Evolutionary conservation across 2,797 vertebrate genomes (phyloP).

Genomic region (Tadarida brasiliensis): DNA sequence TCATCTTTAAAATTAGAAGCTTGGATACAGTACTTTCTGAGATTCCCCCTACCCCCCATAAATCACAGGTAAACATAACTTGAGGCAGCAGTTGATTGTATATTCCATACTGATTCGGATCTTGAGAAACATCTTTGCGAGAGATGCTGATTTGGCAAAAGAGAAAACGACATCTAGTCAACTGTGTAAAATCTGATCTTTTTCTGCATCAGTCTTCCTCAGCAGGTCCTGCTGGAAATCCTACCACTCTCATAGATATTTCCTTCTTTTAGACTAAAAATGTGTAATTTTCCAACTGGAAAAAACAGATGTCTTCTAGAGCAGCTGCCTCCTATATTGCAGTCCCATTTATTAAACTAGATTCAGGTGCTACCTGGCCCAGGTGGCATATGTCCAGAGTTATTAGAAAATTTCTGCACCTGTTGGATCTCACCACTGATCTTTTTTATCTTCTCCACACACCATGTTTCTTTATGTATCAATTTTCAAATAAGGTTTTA

Average conservation of each 20-base stretch:
- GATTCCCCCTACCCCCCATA: neutral
- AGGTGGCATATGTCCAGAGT: neutral
- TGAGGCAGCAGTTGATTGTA: neutral
- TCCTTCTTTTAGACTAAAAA: constrained; percentile 26
- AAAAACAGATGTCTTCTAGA: neutral
- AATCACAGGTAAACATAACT: neutral
- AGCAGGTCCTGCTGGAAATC: neutral
- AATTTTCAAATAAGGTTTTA: constrained; percentile 5
- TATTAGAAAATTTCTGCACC: neutral
- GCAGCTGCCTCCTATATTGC: neutral
- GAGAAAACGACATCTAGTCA: neutral
- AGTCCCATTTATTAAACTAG: neutral
- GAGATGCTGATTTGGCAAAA: constrained; percentile 48
- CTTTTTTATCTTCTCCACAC: neutral
- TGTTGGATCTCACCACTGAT: neutral
- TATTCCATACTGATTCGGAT: neutral
- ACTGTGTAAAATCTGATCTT: neutral
- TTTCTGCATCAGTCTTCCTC: neutral
- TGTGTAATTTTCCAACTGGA: neutral
- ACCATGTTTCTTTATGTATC: neutral
- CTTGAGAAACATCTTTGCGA: constrained; percentile 9
- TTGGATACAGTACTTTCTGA: neutral
- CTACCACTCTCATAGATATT: neutral
- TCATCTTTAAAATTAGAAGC: neutral
- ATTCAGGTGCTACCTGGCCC: neutral